Percentiles rank a stretch among this genome's conserved stretches.
These are phyloP conservation scores for Paramormyrops kingsleyae DNA, from an alignment of 2,113 vertebrate species.

Conservation along the genomic window DNA sequence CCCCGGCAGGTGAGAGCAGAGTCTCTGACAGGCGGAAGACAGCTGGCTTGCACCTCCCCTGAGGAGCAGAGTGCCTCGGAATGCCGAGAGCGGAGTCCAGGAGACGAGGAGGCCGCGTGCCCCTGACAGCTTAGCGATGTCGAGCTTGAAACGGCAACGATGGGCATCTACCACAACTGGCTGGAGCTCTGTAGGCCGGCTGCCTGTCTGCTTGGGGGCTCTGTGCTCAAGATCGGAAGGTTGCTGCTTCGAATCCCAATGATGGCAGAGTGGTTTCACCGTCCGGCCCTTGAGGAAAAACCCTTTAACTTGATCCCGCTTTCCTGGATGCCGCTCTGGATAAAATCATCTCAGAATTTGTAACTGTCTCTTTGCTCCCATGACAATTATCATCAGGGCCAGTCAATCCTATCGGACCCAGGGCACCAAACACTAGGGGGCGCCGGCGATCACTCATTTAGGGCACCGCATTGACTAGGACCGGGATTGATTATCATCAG, in stretches of 20 bases:
- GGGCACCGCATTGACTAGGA: neutral
- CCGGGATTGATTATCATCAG: neutral
- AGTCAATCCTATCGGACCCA: neutral
- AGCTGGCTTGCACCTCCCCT: neutral
- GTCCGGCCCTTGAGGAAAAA: neutral
- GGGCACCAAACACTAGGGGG: neutral
- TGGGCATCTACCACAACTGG: neutral
- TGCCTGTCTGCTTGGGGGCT: neutral
- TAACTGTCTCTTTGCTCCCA: too few relatives aligned
- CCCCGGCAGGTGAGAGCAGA: neutral
- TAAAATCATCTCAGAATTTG: too few relatives aligned
- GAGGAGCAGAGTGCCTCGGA: neutral
- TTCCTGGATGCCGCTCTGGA: neutral
- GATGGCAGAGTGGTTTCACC: neutral
- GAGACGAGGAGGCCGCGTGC: neutral
- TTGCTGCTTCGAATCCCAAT: neutral
- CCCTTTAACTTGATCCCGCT: neutral
- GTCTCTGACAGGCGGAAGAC: neutral
- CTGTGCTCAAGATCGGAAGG: neutral
- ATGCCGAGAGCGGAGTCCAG: neutral
- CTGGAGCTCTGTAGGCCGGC: neutral
- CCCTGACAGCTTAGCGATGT: neutral
- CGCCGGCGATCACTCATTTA: neutral
- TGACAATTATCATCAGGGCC: neutral
- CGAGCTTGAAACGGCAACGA: neutral